phyloP scores from a whole-genome alignment of 2,113 vertebrate genomes.

The Dasyornis broadbenti region DNA sequence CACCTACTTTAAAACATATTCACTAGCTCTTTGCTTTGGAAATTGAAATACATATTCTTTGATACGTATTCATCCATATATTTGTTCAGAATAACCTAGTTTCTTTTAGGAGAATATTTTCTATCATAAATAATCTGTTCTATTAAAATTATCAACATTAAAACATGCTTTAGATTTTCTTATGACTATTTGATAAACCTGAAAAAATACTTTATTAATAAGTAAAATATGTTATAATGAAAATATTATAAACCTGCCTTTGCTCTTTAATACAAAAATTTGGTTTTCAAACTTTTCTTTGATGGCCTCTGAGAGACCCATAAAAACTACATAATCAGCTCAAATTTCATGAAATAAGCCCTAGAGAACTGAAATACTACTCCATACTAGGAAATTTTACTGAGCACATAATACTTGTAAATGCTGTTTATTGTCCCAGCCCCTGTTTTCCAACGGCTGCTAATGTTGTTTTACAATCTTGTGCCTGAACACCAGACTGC shows the following conservation, averaged over 20 bases:
- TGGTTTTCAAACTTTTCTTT: not conserved
- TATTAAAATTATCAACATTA: not conserved
- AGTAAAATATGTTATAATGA: not conserved
- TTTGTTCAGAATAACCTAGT: not conserved
- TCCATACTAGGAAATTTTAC: not conserved
- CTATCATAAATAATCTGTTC: not conserved
- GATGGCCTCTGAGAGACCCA: not conserved
- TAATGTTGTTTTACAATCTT: not conserved
- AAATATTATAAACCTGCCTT: not conserved
- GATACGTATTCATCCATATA: not conserved
- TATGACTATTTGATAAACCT: not conserved
- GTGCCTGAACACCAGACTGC: not conserved
- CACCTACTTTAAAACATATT: not conserved
- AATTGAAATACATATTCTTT: not conserved
- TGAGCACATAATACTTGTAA: not conserved
- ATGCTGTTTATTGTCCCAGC: not conserved
- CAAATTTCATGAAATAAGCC: not conserved
- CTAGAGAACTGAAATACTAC: not conserved
- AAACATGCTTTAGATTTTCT: not conserved
- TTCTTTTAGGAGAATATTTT: not conserved
- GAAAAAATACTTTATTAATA: not conserved
- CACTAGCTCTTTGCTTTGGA: not conserved
- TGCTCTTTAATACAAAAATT: not conserved
- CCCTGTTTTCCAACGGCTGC: not conserved
- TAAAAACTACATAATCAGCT: not conserved